Base-by-base conservation (phyloP, 1,140 invertebrate genomes). In the Stenopsyche tienmushanensis region DNA sequence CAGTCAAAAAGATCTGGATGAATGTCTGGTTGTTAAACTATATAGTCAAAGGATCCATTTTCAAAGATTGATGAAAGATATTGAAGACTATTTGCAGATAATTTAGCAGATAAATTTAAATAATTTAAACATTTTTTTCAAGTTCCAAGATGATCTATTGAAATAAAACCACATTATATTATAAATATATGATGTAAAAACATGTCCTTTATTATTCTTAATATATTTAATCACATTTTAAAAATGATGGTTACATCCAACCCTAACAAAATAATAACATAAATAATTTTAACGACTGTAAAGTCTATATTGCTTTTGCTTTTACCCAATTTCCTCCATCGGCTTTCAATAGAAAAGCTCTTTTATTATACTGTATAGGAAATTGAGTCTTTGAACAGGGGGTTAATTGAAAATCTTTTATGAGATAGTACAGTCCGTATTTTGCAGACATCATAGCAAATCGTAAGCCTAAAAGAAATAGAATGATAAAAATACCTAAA, bases 401-500 rank as follows among this genome's bases (percentile, higher is more conserved):
- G 24, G 3, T 60, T 8, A 71, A 17, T 41, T 69, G 58, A 47
- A 47, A 71, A 39, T 68, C 59, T 55, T 24, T 41, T 17, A 71
- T 17, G 17, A 71, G 44, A 49, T 67, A 64, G 47, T 62, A 67
- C 18, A 71, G 29, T 18, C 49, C 66, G 24, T 68, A 66, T 49
- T 71, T 71, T 10, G 66, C 64, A 13, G 69, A 62, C 66, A 71
- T 66, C 59, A 71, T 49, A 2, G 69, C 69, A 55, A 71, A 71
- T 8, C 69, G 57, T 24, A 68, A 29, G 45, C 69, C 66, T 69
- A 54, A 60, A 66, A 63, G 5, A 52, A 1, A 55, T 17, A 20
- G 7, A 41, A 64, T 9, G 13, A 7, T 7, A 34, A 34, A 7
- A 7, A 7, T 5, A 34, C 13, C 5, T 7, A 7, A 34, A 13